Conservation (phyloP, 2,113 vertebrate genomes). For the Mesoclemmys tuberculata region DNA sequence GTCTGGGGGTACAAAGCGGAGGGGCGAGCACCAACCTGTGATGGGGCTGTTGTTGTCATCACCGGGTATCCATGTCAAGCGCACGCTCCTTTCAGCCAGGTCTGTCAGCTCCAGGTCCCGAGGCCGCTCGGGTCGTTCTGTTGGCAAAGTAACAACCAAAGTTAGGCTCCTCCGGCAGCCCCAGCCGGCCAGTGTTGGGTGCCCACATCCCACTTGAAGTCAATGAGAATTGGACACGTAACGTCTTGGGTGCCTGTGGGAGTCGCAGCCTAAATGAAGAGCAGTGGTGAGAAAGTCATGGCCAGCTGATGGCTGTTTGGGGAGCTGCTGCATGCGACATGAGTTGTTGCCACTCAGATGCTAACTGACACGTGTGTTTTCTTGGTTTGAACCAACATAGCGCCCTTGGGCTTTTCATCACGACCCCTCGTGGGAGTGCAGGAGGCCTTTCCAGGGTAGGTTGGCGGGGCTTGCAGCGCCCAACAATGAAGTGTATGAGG, state of each 20-base stretch:
- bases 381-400: background rate
- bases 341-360: background rate
- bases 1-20: no score
- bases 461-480: background rate
- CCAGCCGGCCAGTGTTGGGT: background rate
- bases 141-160: background rate
- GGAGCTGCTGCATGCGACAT: rapidly evolving
- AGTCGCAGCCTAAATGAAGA: rapidly evolving
- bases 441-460: background rate
- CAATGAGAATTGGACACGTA: background rate
- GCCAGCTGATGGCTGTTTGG: background rate
- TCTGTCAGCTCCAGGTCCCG: conserved; percentile 92
- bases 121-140: conserved; percentile 90
- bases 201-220: background rate
- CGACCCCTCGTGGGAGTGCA: background rate
- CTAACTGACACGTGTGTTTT: rapidly evolving
- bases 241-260: rapidly evolving
- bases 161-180: background rate
- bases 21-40: conserved; percentile 78
- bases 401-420: background rate
- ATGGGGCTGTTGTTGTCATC: conserved; percentile 93
- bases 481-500: background rate
- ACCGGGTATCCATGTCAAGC: conserved; percentile 94
- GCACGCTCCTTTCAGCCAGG: conserved; percentile 86
- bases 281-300: background rate